phyloP scores from a whole-genome alignment of 2,888 invertebrate genomes.

The Nemurella pictetii region DNA sequence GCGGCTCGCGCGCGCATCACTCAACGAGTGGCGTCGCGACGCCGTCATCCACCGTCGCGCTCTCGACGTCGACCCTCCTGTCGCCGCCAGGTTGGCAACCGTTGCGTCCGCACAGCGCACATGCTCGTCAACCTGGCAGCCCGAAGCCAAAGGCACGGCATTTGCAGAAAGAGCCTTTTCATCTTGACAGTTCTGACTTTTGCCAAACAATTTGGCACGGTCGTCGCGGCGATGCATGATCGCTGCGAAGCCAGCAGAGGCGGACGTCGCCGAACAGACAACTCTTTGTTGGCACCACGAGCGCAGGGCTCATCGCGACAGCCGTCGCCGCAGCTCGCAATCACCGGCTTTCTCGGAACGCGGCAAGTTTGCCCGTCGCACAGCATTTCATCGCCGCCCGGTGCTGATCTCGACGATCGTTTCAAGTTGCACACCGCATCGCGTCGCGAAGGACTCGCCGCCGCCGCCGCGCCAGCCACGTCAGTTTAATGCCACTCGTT shows the following conservation, averaged over 20 bases:
- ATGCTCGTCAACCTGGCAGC: not conserved
- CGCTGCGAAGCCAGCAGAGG: not conserved
- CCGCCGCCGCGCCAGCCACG: not conserved
- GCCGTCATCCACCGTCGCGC: too few relatives aligned
- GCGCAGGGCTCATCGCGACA: too few relatives aligned
- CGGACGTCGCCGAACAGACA: not conserved
- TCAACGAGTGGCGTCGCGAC: too few relatives aligned
- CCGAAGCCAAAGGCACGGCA: not conserved
- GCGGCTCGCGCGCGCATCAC: too few relatives aligned
- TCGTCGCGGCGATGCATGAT: not conserved
- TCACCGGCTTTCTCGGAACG: too few relatives aligned
- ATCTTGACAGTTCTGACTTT: not conserved
- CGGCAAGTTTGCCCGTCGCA: too few relatives aligned
- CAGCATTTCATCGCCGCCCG: too few relatives aligned
- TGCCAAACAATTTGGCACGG: not conserved
- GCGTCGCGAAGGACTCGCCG: not conserved
- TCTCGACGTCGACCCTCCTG: too few relatives aligned
- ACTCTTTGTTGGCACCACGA: not conserved
- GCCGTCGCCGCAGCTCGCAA: too few relatives aligned
- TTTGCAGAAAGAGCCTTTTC: too few relatives aligned
- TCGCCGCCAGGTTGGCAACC: too few relatives aligned
- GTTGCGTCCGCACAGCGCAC: too few relatives aligned
- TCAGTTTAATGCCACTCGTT: not conserved
- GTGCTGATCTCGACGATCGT: not conserved
- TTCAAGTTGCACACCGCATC: not conserved